These are phyloP conservation scores for Ardeotis arabs DNA, from an alignment of 2,113 vertebrate genomes.

Conservation along the genomic window DNA sequence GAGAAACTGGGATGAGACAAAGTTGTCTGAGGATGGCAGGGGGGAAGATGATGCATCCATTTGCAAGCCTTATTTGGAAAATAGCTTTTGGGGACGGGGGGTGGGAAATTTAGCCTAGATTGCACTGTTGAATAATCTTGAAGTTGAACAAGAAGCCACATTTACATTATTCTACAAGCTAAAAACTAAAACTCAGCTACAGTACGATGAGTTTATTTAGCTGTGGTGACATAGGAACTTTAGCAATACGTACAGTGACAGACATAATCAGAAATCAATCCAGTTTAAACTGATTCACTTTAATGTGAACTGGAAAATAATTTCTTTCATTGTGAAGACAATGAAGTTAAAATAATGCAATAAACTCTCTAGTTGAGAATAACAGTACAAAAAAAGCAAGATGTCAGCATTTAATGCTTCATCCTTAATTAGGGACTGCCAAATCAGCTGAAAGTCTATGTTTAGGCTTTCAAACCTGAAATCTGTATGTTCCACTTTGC, in stretches of 20 bases:
- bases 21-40: neutral
- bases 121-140: neutral
- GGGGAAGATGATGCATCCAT: neutral
- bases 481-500: neutral
- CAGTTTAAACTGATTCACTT: neutral
- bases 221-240: neutral
- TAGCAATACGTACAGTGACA: neutral
- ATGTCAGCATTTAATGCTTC: neutral
- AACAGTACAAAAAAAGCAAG: neutral
- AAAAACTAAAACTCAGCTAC: neutral
- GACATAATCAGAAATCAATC: neutral
- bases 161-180: neutral
- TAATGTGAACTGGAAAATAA: neutral
- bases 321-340: neutral
- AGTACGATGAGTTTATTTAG: neutral
- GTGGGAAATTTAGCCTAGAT: neutral
- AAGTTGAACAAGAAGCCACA: neutral
- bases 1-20: neutral
- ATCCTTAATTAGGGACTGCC: neutral
- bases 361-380: neutral
- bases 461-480: neutral
- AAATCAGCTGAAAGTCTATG: neutral
- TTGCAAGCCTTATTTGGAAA: neutral
- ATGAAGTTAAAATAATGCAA: neutral
- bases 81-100: neutral